Evolutionary conservation across 2,797 vertebrate species (phyloP).

Genomic region (Euthynnus affinis): DNA sequence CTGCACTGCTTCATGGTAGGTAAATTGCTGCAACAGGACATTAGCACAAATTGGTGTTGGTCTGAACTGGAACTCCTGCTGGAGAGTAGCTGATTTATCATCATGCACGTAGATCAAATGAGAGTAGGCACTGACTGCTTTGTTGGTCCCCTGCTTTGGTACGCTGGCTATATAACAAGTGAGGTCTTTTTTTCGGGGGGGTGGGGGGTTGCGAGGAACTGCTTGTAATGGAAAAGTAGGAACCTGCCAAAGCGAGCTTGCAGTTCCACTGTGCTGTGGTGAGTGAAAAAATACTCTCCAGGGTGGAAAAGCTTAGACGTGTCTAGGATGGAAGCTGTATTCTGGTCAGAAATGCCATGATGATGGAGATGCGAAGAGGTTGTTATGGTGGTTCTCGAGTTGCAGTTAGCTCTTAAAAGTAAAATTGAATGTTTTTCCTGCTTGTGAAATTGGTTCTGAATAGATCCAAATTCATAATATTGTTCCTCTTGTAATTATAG

Average conservation of each 20-base stretch:
- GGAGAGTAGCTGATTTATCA: slow-evolving; percentile 7
- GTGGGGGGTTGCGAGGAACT: slow-evolving; percentile 31
- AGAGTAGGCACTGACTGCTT: slow-evolving; percentile 30
- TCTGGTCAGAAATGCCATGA: slow-evolving; percentile 68
- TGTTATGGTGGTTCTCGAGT: slow-evolving; percentile 35
- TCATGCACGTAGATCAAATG: slow-evolving; percentile 10
- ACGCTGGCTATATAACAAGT: slow-evolving; percentile 55
- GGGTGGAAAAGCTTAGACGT: slow-evolving; percentile 81
- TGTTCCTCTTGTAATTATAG: slow-evolving; percentile 21
- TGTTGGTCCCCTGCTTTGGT: slow-evolving; percentile 42
- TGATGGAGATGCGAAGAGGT: slow-evolving; percentile 30
- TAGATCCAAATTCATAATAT: slow-evolving; percentile 6
- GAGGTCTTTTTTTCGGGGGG: slow-evolving; percentile 37
- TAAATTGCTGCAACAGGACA: slow-evolving; percentile 43
- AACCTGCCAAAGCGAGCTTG: slow-evolving; percentile 71
- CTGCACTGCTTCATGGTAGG: slow-evolving; percentile 40
- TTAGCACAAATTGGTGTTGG: slow-evolving; percentile 1
- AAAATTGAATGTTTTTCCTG: slow-evolving; percentile 21
- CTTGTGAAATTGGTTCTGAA: slow-evolving; percentile 11
- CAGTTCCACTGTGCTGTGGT: slow-evolving; percentile 81
- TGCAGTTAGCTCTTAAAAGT: slow-evolving; percentile 21
- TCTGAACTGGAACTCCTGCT: not conserved
- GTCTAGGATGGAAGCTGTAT: slow-evolving; percentile 71
- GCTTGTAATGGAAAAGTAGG: slow-evolving; percentile 79
- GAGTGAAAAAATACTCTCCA: slow-evolving; percentile 64